Evolutionary conservation across 2,888 invertebrate genomes (phyloP).

Genomic region (Therioaphis trifolii): DNA sequence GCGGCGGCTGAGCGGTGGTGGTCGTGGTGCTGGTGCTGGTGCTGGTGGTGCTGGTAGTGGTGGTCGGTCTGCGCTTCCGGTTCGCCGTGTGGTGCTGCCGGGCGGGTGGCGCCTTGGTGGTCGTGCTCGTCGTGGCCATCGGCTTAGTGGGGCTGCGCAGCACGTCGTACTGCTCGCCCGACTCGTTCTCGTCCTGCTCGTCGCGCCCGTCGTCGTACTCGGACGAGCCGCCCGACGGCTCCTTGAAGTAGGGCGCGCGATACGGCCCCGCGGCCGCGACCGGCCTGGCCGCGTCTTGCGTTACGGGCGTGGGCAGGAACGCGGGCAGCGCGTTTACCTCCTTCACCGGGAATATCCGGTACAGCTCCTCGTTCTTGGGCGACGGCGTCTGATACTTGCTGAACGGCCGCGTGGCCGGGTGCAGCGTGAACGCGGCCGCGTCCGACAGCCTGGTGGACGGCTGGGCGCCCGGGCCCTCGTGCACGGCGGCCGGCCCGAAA

Average conservation of each 20-base stretch:
- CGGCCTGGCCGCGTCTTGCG: neutral
- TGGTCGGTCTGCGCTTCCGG: constrained; percentile 43
- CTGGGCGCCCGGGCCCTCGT: neutral
- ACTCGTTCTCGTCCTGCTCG: constrained; percentile 55
- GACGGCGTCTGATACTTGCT: constrained; percentile 46
- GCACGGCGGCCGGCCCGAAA: constrained; percentile 13
- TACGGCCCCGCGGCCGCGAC: neutral
- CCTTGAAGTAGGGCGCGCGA: constrained; percentile 38
- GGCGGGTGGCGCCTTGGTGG: constrained; percentile 65
- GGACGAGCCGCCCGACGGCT: constrained; percentile 11
- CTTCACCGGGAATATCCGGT: constrained; percentile 57
- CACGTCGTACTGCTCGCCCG: constrained; percentile 53
- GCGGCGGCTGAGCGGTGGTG: constrained; percentile 67
- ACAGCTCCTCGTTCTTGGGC: constrained; percentile 43
- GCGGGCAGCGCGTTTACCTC: constrained; percentile 54
- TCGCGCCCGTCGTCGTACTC: constrained; percentile 34
- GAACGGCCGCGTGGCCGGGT: constrained; percentile 54
- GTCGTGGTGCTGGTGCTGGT: constrained; percentile 67
- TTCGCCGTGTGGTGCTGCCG: constrained; percentile 59
- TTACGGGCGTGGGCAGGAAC: constrained; percentile 36
- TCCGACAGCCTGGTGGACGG: neutral
- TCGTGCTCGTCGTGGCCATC: constrained; percentile 63
- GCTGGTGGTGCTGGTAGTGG: constrained; percentile 64
- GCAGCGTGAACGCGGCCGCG: constrained; percentile 15
- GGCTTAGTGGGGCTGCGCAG: constrained; percentile 40